Conservation (phyloP, 1,140 invertebrate species). For the Meteorus sp. region DNA sequence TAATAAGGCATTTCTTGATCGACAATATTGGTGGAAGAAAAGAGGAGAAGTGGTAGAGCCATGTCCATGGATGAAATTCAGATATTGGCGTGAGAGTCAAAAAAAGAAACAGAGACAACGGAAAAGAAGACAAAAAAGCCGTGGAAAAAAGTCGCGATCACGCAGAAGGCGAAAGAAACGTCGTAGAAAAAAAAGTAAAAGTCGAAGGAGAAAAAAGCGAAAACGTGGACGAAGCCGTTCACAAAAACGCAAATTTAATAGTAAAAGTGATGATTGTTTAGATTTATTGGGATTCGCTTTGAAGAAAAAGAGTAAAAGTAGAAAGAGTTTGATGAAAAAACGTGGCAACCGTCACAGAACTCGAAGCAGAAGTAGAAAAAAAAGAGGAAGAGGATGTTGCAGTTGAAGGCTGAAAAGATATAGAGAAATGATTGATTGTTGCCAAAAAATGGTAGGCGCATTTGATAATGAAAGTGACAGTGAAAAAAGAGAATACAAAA, state of each 20-base stretch:
- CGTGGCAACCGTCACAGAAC: background rate
- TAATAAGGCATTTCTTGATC: background rate
- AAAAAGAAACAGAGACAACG: background rate
- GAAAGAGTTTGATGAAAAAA: too few species aligned
- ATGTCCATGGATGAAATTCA: conserved; percentile 7
- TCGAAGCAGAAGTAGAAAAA: background rate
- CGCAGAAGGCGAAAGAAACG: background rate
- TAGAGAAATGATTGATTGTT: too few species aligned
- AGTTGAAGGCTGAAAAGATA: too few species aligned
- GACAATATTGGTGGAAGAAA: background rate
- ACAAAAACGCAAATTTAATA: background rate
- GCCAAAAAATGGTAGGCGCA: background rate
- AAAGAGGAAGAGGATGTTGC: too few species aligned
- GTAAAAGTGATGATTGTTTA: background rate
- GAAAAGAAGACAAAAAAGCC: background rate
- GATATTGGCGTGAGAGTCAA: background rate
- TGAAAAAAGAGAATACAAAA: background rate
- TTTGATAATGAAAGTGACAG: too few species aligned
- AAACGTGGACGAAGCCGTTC: background rate
- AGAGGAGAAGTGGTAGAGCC: background rate
- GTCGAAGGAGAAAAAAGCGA: background rate
- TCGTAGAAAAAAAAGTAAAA: conserved; percentile 1
- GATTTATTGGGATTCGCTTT: too few species aligned
- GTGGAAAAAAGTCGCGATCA: background rate
- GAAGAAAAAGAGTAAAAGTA: too few species aligned